Evolutionary conservation across 2,797 vertebrate species (phyloP).

Genomic region (Peromyscus nudipes): DNA sequence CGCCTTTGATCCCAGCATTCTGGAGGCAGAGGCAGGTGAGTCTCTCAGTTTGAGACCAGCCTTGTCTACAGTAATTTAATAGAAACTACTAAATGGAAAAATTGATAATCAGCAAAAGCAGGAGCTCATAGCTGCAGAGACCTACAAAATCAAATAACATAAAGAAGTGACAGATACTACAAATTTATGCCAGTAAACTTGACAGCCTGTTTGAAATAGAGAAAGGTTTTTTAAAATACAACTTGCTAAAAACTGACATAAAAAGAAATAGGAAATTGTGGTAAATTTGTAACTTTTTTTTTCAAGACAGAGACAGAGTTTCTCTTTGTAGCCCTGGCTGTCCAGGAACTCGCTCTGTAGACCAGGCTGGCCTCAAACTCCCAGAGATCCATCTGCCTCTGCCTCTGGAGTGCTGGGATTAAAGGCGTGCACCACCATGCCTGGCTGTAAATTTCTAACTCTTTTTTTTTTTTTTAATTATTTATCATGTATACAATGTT

Average conservation of each 20-base stretch:
- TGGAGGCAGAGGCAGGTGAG: background rate
- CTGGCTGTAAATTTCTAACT: too few species aligned
- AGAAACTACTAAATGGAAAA: background rate
- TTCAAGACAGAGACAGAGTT: too few species aligned
- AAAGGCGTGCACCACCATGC: too few species aligned
- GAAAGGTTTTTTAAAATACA: background rate
- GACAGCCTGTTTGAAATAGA: background rate
- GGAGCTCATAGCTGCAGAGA: background rate
- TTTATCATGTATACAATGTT: too few species aligned
- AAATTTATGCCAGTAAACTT: background rate
- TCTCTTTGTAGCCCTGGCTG: too few species aligned
- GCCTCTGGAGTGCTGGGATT: too few species aligned
- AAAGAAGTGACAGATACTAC: background rate
- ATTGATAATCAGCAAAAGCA: background rate
- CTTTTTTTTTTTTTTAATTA: too few species aligned
- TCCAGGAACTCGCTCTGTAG: too few species aligned
- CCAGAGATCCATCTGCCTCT: too few species aligned
- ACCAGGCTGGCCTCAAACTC: too few species aligned
- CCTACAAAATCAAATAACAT: background rate
- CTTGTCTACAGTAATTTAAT: background rate
- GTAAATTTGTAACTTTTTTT: background rate
- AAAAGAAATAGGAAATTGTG: background rate
- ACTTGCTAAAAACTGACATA: background rate
- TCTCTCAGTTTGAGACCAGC: background rate
- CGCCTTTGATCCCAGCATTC: background rate